A percentile compares a stretch with the other conserved stretches of the same genome.
Conservation (phyloP, 1,140 invertebrate genomes). For the Microplitis demolitor region DNA sequence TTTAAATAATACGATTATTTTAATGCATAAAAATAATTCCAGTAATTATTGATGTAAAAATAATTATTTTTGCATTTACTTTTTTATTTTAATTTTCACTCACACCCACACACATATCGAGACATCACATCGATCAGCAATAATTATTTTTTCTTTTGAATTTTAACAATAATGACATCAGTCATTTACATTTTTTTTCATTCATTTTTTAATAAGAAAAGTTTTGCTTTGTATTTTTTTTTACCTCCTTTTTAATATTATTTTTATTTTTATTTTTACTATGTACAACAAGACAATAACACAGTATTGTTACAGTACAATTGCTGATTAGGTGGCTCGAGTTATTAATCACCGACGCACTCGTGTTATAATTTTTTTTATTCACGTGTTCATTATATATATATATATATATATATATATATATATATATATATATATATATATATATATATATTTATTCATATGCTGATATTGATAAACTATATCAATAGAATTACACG, state of each 20-base stretch:
- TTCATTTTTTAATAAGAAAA: constrained; percentile 37
- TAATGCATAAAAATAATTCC: too few relatives aligned
- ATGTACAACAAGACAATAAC: constrained; percentile 43
- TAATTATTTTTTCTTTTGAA: constrained; percentile 3
- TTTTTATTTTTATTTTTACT: too few relatives aligned
- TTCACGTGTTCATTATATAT: constrained; percentile 1
- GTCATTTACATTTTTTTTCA: neutral
- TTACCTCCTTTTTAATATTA: constrained; percentile 36
- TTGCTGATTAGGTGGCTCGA: constrained; percentile 45
- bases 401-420: too few relatives aligned
- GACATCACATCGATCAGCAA: constrained; percentile 21
- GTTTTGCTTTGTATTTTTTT: constrained; percentile 29
- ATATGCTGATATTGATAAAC: constrained; percentile 24
- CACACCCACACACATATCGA: too few relatives aligned
- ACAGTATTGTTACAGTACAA: constrained; percentile 49
- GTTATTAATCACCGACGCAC: constrained; percentile 14
- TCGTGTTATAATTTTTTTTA: constrained; percentile 14
- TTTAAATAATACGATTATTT: too few relatives aligned
- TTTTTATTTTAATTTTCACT: too few relatives aligned
- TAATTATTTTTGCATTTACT: too few relatives aligned
- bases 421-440: too few relatives aligned
- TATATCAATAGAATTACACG: constrained; percentile 22
- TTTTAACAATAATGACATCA: neutral
- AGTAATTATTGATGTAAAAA: too few relatives aligned
- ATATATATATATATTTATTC: neutral